These are phyloP conservation scores for Simalia tracyae DNA, from an alignment of 2,797 vertebrate genomes.

Conservation along the genomic window DNA sequence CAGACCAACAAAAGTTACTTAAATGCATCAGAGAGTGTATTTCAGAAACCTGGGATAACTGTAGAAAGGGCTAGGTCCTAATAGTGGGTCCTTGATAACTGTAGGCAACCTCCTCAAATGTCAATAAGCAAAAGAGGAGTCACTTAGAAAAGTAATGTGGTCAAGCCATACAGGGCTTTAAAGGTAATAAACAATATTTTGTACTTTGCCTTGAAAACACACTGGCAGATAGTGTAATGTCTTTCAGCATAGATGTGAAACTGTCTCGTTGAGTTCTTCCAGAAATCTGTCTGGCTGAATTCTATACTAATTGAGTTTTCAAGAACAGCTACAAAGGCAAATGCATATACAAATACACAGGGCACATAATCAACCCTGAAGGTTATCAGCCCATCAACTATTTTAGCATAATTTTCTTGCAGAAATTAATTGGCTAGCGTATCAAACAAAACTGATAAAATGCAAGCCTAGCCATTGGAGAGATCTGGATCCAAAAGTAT, in stretches of 20 bases:
- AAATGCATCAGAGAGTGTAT: no score
- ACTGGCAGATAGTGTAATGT: background rate
- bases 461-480: background rate
- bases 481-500: background rate
- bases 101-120: no score
- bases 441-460: background rate
- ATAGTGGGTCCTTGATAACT: no score
- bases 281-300: background rate
- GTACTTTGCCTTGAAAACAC: background rate
- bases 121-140: no score
- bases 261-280: background rate
- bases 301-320: background rate
- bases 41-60: no score
- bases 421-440: background rate
- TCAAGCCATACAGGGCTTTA: background rate
- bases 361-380: background rate
- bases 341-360: background rate
- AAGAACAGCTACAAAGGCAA: background rate
- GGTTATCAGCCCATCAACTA: background rate
- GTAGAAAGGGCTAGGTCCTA: no score
- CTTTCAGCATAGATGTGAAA: background rate
- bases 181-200: background rate
- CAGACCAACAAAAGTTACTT: no score
- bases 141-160: no score
- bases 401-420: background rate